Evolutionary conservation across 2,797 vertebrate species (phyloP), one percentile per base, ranked within the genome.

Genomic region (Sternotherus odoratus): DNA sequence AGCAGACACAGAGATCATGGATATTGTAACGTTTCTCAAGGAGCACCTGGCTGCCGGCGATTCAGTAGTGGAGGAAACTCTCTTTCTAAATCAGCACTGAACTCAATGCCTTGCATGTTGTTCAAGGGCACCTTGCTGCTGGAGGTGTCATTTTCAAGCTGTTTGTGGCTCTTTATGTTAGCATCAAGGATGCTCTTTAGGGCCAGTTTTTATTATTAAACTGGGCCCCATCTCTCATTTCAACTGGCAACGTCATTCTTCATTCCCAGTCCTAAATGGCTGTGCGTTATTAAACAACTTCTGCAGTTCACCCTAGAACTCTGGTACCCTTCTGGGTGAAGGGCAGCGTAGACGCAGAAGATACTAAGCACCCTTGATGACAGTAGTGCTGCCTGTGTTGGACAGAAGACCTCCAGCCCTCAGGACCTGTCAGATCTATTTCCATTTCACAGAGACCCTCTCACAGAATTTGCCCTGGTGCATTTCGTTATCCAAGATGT

Each of bases 121-220:
- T 4, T 72, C 56, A 63, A 69, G n/a, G 36, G 66, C 36, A 39
- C n/a, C n/a, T 23, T 10, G n/a, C n/a, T 69, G n/a, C 63, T 66
- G 60, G 48, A 92, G 46, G 11, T 16, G 87, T 85, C 80, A 85
- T 91, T 94, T 89, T 36, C 12, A 82, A 89, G 57, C 53, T 87
- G 9, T 30, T 8, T 33, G 57, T 33, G 15, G 13, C 50, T 87
- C 66, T 91, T 50, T 8, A 26, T 56, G 54, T 56, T 60, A 60
- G 53, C 72, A 57, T 43, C 46, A 39, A 12, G 33, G 28, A 53
- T 21, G 5, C n/a, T 9, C 63, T 36, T 36, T 23, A 43, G 23
- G 36, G 21, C 63, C 1, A 0, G 30, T 56, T 91, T 93, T 74
- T 78, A 82, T 60, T 13, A 30, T 79, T 90, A 82, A 28, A 66